phyloP scores from a whole-genome alignment of 2,113 vertebrate genomes.

The Riparia riparia region DNA sequence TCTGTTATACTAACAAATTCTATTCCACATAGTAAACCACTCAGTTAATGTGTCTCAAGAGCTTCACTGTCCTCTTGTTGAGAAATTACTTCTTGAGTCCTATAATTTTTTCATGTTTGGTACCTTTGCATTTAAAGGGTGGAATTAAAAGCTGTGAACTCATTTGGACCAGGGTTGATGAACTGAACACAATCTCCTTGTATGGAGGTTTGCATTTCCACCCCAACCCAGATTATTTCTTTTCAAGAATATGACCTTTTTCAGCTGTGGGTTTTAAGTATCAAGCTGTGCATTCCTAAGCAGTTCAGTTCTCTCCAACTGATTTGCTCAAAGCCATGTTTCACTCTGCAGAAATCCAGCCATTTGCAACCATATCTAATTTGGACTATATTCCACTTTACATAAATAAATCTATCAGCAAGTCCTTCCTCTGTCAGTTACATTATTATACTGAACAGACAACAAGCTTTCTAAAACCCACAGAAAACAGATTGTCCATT shows the following conservation, averaged over 20 bases:
- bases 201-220: neutral
- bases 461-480: neutral
- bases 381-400: neutral
- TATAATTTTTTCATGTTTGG: neutral
- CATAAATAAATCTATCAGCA: neutral
- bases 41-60: neutral
- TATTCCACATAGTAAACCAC: neutral
- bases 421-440: conserved; percentile 5
- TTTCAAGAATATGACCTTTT: conserved; percentile 21
- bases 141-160: neutral
- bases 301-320: neutral
- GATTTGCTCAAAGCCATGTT: neutral
- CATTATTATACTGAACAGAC: neutral
- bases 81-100: neutral
- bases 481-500: conserved; percentile 26
- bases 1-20: neutral
- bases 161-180: neutral
- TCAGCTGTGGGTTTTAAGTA: neutral
- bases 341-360: neutral
- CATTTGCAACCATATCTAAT: neutral
- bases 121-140: neutral
- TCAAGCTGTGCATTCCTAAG: neutral
- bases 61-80: neutral
- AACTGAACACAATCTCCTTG: conserved; percentile 21
- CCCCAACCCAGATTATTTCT: neutral